Conservation (phyloP, 2,113 vertebrate species). For the Gobio gobio region DNA sequence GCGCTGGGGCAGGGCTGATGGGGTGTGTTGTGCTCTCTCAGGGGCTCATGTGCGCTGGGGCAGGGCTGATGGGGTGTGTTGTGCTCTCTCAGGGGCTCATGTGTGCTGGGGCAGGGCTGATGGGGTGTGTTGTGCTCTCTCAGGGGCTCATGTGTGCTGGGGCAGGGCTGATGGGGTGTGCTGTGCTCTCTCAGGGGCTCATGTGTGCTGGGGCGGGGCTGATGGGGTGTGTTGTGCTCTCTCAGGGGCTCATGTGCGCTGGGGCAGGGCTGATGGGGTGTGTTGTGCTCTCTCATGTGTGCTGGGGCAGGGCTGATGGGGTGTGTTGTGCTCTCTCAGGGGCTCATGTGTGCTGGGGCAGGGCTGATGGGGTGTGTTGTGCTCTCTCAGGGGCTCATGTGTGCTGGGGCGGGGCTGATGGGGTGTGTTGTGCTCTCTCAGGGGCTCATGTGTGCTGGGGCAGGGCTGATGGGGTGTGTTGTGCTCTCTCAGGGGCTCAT, state of each 20-base stretch:
- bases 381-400: conserved; percentile 79
- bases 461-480: background rate
- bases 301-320: background rate
- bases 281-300: conserved; percentile 59
- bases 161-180: background rate
- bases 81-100: conserved; percentile 75
- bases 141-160: too few species aligned
- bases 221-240: background rate
- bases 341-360: too few species aligned
- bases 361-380: background rate
- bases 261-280: background rate
- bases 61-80: background rate
- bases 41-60: too few species aligned
- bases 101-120: too few species aligned
- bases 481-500: conserved; percentile 76
- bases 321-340: conserved; percentile 70
- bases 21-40: conserved; percentile 55
- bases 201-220: too few species aligned
- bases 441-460: too few species aligned
- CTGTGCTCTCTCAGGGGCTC: conserved; percentile 74
- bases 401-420: background rate
- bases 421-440: conserved; percentile 55
- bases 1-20: too few species aligned
- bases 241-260: too few species aligned
- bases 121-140: background rate